Base-by-base conservation (phyloP, 1,140 invertebrate genomes). In the Temnothorax nylanderi region DNA sequence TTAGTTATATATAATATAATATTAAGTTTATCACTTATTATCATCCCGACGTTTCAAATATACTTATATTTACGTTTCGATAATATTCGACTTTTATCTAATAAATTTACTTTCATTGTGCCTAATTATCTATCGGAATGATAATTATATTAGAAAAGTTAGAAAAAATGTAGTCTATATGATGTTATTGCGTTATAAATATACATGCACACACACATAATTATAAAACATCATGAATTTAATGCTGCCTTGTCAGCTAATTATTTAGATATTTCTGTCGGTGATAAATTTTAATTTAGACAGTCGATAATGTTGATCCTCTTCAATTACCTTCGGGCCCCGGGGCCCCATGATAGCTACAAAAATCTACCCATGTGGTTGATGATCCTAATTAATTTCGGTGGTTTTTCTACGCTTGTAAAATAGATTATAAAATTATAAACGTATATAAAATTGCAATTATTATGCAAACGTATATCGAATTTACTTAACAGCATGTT, bases 401-500 rank as follows among this genome's bases (percentile, higher is more conserved):
- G 7, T 64, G 32, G 37, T 2, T 37, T 8, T 37, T 64, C 7
- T 64, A 34, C 26, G 10, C 1, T 11, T n/a, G 3, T 41, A n/a
- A 18, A 71, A 32, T 3, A 72, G 1, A 72, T 72, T 72, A 37
- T 54, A 54, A 72, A 72, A 72, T 72, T 72, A 37, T 54, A 54
- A 72, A 72, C 32, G 32, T 74, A 26, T 26, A 26, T 26, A 54
- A n/a, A 74, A 13, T 26, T 72, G 4, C 16, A 37, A 76, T 21
- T 32, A 49, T 64, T 26, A 26, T 32, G 16, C 32, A 10, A 26
- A n/a, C 10, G n/a, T 41, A 8, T 37, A 5, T 16, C 16, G 6
- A 85, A 85, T 74, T 56, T 62, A 21, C 0, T 75, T 16, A 26
- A 54, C 26, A n/a, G 18, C 49, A 62, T 51, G n/a, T 4, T 88